Evolutionary conservation across 1,140 invertebrate genomes (phyloP).

Genomic region (Aleiodes sp.): DNA sequence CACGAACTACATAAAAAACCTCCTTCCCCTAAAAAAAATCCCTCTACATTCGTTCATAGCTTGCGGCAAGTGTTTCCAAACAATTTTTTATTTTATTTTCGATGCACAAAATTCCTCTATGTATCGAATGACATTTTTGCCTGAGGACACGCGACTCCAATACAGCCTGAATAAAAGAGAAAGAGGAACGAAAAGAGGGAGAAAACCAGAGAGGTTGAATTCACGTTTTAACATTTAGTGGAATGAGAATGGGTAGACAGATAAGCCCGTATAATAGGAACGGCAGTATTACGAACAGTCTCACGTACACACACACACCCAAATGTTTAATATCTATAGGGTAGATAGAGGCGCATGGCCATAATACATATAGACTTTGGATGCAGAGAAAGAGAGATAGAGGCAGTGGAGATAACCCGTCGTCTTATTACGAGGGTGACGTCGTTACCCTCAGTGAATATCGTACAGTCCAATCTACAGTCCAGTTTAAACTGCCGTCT

Average conservation of each 20-base stretch:
- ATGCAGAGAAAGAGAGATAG: not conserved
- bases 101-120: no score
- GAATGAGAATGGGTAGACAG: not conserved
- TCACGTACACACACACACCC: conserved; percentile 1
- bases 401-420: conserved; percentile 25
- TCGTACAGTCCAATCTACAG: conserved; percentile 40
- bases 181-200: no score
- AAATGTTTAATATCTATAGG: not conserved
- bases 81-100: no score
- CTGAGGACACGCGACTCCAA: not conserved
- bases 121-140: not conserved
- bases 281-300: not conserved
- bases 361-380: not conserved
- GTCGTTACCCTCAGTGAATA: conserved; percentile 42
- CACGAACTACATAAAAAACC: no score
- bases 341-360: not conserved
- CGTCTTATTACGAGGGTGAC: conserved; percentile 42
- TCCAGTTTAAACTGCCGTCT: conserved; percentile 19
- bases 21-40: no score
- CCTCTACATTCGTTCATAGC: no score
- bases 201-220: not conserved
- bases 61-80: no score
- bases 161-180: not conserved
- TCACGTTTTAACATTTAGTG: not conserved
- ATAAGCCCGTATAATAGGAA: not conserved